Percentiles rank a stretch among this genome's conserved stretches.
phyloP scores from a whole-genome alignment of 1,140 invertebrate genomes.

The Chelonus insularis region DNA sequence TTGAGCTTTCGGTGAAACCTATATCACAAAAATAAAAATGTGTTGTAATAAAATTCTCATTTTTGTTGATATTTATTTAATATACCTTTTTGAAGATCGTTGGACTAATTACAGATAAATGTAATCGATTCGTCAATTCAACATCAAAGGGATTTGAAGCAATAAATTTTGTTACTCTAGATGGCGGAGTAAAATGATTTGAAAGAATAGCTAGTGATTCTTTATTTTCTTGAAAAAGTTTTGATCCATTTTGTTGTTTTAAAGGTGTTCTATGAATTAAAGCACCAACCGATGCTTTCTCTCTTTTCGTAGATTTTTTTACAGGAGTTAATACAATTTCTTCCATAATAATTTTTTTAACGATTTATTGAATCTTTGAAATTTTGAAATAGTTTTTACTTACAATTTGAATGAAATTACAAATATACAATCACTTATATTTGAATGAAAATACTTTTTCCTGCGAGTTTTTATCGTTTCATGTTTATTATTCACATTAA shows the following conservation, averaged over 20 bases:
- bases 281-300: neutral
- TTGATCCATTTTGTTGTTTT: neutral
- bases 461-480: too few relatives aligned
- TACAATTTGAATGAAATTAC: too few relatives aligned
- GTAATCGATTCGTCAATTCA: conserved; percentile 51
- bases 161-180: conserved; percentile 52
- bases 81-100: conserved; percentile 51
- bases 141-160: conserved; percentile 55
- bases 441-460: too few relatives aligned
- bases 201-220: conserved; percentile 37
- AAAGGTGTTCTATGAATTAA: conserved; percentile 2
- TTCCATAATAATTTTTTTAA: conserved; percentile 2
- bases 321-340: neutral
- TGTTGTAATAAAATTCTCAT: neutral
- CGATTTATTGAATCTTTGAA: too few relatives aligned
- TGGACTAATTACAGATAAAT: conserved; percentile 55
- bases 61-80: neutral
- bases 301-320: neutral
- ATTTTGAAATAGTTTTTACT: too few relatives aligned
- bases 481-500: too few relatives aligned
- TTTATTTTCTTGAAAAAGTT: conserved; percentile 24
- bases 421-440: too few relatives aligned
- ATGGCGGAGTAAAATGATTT: conserved; percentile 50
- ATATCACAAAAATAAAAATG: conserved; percentile 2
- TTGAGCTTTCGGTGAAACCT: conserved; percentile 37